These are phyloP conservation scores for Thaleichthys pacificus DNA, from an alignment of 2,797 vertebrate genomes.

Conservation along the genomic window DNA sequence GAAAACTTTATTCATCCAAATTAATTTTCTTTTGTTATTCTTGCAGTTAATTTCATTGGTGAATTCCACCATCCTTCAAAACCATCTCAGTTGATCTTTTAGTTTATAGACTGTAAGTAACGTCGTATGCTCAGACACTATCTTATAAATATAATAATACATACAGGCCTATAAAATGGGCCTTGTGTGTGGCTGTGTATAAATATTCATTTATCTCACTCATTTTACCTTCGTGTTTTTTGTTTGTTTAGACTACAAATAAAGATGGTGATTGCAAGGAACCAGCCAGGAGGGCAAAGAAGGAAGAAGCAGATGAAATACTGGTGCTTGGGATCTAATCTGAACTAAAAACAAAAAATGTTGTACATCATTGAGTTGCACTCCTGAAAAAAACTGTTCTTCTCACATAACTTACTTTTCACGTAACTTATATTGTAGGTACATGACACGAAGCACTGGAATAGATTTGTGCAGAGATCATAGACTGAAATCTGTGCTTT, in stretches of 20 bases:
- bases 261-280: not conserved
- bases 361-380: too few relatives aligned
- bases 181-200: not conserved
- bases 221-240: not conserved
- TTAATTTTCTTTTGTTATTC: not conserved
- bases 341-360: not conserved
- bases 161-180: not conserved
- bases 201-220: not conserved
- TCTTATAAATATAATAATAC: not conserved
- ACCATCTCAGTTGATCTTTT: constrained; percentile 56
- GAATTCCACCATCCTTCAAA: constrained; percentile 62
- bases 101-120: constrained; percentile 36
- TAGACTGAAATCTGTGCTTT: not conserved
- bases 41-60: constrained; percentile 64
- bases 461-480: not conserved
- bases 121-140: not conserved
- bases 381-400: not conserved
- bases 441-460: not conserved
- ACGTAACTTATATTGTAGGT: not conserved
- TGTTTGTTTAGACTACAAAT: constrained; percentile 9
- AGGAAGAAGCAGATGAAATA: not conserved
- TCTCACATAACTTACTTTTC: not conserved
- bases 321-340: not conserved
- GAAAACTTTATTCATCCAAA: not conserved
- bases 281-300: not conserved